Conservation (phyloP, 2,888 invertebrate genomes). For the Meandrusa payeni region DNA sequence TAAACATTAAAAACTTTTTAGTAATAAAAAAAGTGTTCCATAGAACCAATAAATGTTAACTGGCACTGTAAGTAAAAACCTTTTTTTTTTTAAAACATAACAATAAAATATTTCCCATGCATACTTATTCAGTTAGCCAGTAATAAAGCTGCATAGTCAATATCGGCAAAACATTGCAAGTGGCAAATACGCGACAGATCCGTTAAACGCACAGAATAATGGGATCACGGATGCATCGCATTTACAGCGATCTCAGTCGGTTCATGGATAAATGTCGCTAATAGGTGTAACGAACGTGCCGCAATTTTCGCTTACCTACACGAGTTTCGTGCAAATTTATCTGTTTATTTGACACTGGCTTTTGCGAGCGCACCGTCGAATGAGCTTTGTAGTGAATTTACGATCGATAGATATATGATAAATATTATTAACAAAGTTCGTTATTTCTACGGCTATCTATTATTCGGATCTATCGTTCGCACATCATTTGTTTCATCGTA, state of each 20-base stretch:
- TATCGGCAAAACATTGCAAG: slow-evolving; percentile 25
- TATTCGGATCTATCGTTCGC: no score
- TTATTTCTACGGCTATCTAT: no score
- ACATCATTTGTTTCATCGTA: no score
- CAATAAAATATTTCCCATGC: no score
- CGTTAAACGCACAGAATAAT: slow-evolving; percentile 37
- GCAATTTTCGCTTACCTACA: slow-evolving; percentile 32
- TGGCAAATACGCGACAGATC: slow-evolving; percentile 24
- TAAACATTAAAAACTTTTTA: no score
- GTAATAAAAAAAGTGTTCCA: no score
- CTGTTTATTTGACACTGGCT: slow-evolving; percentile 15
- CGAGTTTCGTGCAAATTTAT: slow-evolving; percentile 14
- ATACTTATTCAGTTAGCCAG: slow-evolving; percentile 1
- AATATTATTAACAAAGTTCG: no score
- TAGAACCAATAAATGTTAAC: no score
- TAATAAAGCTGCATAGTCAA: slow-evolving; percentile 20
- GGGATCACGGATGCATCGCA: slow-evolving; percentile 33
- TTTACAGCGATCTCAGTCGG: slow-evolving; percentile 28
- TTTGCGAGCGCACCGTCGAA: slow-evolving; percentile 4
- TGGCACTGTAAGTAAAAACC: no score
- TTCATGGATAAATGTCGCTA: slow-evolving; percentile 37
- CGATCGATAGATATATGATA: slow-evolving; percentile 7
- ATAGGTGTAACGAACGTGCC: slow-evolving; percentile 42
- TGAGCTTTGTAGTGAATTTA: slow-evolving; percentile 2
- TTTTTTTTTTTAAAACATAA: no score